Percentiles rank a stretch among this genome's conserved stretches.
phyloP scores from a whole-genome alignment of 2,797 vertebrate species.

The Sciurus vulgaris region DNA sequence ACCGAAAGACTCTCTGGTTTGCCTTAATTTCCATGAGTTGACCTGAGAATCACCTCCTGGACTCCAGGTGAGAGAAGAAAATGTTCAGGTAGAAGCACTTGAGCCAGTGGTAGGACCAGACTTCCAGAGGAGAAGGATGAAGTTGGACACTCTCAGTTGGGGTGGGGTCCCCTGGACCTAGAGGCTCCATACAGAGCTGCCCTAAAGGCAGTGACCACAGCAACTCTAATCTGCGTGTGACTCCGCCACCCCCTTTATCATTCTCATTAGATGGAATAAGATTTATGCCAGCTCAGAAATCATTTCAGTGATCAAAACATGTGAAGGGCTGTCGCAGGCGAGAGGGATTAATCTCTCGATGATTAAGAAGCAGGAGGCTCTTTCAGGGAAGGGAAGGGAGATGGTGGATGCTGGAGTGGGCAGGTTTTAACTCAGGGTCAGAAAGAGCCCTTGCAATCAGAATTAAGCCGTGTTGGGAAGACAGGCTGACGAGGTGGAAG shows the following conservation, averaged over 20 bases:
- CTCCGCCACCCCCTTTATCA: background rate
- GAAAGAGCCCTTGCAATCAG: background rate
- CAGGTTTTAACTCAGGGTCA: background rate
- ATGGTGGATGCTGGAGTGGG: background rate
- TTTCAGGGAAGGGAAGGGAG: background rate
- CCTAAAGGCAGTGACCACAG: background rate
- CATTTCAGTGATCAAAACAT: constrained; percentile 52
- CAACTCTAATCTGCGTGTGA: background rate
- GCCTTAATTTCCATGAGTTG: background rate
- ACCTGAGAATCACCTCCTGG: background rate
- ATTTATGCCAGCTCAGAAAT: constrained; percentile 73
- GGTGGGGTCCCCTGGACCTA: background rate
- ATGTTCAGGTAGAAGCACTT: background rate
- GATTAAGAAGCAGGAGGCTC: background rate
- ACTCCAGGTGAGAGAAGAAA: background rate
- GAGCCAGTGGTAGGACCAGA: background rate
- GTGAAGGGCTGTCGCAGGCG: constrained; percentile 36
- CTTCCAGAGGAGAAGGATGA: fast-evolving
- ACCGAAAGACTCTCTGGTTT: background rate
- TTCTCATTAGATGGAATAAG: constrained; percentile 41
- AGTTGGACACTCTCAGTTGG: background rate
- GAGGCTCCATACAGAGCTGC: background rate
- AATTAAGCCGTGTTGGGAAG: background rate
- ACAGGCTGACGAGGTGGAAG: background rate
- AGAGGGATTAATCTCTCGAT: constrained; percentile 54